phyloP scores from a whole-genome alignment of 1,140 invertebrate genomes.

The Drosophila ohnishii region DNA sequence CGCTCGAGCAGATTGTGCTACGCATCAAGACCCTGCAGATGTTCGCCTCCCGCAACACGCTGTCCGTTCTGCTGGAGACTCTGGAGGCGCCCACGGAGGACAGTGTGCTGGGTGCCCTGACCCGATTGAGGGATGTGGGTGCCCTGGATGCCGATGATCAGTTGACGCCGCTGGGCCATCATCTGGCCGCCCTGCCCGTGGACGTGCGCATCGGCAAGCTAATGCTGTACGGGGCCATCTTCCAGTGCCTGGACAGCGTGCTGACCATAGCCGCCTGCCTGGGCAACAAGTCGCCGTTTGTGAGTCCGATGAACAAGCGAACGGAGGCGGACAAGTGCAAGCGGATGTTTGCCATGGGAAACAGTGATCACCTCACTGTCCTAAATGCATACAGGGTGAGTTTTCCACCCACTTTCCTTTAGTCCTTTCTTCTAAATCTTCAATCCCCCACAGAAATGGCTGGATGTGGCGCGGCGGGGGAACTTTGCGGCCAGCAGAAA shows the following conservation, averaged over 20 bases:
- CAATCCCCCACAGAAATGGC: constrained; percentile 87
- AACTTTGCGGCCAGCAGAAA: constrained; percentile 86
- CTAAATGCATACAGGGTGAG: constrained; percentile 89
- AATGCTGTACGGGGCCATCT: constrained; percentile 94
- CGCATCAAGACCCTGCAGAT: constrained; percentile 93
- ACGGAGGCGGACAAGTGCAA: constrained; percentile 89
- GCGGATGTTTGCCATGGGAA: constrained; percentile 87
- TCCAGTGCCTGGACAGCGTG: constrained; percentile 96
- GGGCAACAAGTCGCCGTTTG: constrained; percentile 93
- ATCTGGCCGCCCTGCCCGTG: constrained; percentile 94
- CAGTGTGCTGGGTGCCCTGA: constrained; percentile 90
- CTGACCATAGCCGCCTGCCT: constrained; percentile 96
- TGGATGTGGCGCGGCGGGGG: constrained; percentile 85
- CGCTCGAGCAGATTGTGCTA: constrained; percentile 93
- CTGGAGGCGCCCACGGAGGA: constrained; percentile 92
- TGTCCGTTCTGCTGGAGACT: constrained; percentile 87
- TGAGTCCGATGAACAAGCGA: constrained; percentile 89
- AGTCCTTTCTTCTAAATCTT: constrained; percentile 3
- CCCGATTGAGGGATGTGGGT: constrained; percentile 91
- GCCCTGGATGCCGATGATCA: constrained; percentile 91
- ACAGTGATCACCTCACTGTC: constrained; percentile 92
- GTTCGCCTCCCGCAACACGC: constrained; percentile 86
- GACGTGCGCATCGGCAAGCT: constrained; percentile 95
- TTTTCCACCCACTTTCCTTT: not conserved
- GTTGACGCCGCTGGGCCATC: constrained; percentile 94